Evolutionary conservation across 1,140 invertebrate species (phyloP), one percentile per base, ranked within the genome.

Genomic region (Ips nitidus): DNA sequence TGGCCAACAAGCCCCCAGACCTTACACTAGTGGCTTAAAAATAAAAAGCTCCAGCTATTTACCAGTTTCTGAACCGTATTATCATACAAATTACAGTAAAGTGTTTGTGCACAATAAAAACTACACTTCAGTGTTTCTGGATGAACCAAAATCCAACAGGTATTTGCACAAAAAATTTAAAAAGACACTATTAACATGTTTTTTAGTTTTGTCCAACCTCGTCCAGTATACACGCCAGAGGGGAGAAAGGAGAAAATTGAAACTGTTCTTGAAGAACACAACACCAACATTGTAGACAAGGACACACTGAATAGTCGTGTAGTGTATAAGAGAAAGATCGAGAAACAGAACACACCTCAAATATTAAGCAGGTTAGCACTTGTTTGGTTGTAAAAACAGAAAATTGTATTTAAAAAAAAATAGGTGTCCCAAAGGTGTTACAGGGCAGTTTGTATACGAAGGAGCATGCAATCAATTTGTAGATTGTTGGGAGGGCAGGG

Each of bases 401-500:
- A 59, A 8, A 8, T 6, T 62, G 4, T 47, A 41, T 59, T 43
- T 52, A 53, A 39, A 42, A 41, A 41, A 5, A 55, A 55, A 55
- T 62, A 36, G 69, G n/a, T 89, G 88, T 74, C 86, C 88, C 1
- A 38, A 74, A 7, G 80, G 81, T 41, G 82, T 82, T 2, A 86
- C 83, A 0, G 89, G 89, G 0, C 79, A 83, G 53, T 86, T 86
- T 67, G 81, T 87, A 1, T 88, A 88, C 76, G 82, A 82, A 1
- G 78, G 82, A 1, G 86, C 90, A 72, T 91, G 90, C 60, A 84
- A 85, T 72, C 86, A 88, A 71, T 91, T 87, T 77, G 81, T 91
- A 4, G 90, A 87, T 74, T 91, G 90, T 73, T 88, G 83, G 78
- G 84, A 86, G 39, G 88, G 88, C 1, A 79, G 83, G 40, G 84